These are phyloP conservation scores for Epistrophe grossulariae DNA, from an alignment of 2,888 invertebrate genomes.

Conservation along the genomic window DNA sequence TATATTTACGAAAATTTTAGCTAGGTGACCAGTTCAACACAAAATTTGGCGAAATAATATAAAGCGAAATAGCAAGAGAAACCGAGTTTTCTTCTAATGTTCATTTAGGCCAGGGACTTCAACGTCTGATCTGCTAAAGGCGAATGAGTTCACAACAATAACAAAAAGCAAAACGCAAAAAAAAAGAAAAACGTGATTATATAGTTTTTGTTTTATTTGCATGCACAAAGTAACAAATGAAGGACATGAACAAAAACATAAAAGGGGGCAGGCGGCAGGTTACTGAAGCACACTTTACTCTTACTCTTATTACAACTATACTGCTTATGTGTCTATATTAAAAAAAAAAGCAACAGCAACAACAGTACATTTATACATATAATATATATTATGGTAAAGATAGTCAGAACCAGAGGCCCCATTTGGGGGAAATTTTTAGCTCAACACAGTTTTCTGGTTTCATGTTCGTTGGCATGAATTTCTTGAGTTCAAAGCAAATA, in stretches of 20 bases:
- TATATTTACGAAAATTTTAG: not conserved
- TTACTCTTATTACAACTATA: conserved; percentile 49
- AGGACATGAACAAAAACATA: conserved; percentile 34
- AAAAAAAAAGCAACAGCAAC: conserved; percentile 1
- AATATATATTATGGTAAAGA: not conserved
- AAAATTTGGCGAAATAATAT: conserved; percentile 30
- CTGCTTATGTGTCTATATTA: not conserved
- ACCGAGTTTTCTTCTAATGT: conserved; percentile 23
- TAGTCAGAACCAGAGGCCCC: not conserved
- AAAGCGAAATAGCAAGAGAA: not conserved
- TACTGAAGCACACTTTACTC: conserved; percentile 43
- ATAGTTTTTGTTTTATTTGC: conserved; percentile 23
- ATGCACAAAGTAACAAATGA: conserved; percentile 39
- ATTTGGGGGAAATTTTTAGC: conserved; percentile 26
- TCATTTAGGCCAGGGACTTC: conserved; percentile 39
- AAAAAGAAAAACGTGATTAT: not conserved
- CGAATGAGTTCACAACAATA: conserved; percentile 8
- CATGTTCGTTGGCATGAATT: conserved; percentile 12
- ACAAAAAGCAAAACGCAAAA: not conserved
- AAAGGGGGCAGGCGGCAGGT: conserved; percentile 31
- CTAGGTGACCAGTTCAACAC: conserved; percentile 25
- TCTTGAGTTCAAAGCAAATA: conserved; percentile 15
- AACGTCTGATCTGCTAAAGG: conserved; percentile 29
- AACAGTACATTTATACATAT: no score
- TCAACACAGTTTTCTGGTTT: conserved; percentile 33